Evolutionary conservation across 2,113 vertebrate species (phyloP), one percentile per base, ranked within the genome.

Genomic region (Hypomesus transpacificus): DNA sequence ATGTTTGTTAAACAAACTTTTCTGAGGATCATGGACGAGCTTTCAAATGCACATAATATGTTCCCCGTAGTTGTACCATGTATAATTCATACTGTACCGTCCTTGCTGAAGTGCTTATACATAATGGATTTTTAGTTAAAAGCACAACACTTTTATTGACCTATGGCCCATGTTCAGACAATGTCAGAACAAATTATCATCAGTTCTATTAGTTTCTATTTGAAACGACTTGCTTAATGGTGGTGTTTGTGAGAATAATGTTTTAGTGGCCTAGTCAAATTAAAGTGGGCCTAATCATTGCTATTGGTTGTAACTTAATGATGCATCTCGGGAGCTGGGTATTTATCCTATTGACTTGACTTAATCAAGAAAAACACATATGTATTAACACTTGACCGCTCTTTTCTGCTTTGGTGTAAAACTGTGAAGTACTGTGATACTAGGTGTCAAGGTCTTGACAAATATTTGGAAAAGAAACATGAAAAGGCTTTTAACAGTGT

Each of bases 401-500:
- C 53, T n/a, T 56, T 5, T 56, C 3, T 56, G 18, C 18, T 56
- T 16, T 56, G n/a, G 53, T 18, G 53, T 26, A 68, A 68, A 56
- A 4, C 13, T 31, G n/a, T 34, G n/a, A 17, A 24, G 16, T 69
- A 63, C 24, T 16, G 24, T 13, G 54, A 24, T 7, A 51, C 13
- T 26, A 54, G 51, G 58, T 51, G 58, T 16, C 20, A 63, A 16
- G 17, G 14, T 21, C 31, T 16, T 11, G 20, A 60, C 31, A 61
- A 18, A 24, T 18, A 20, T 16, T 8, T 63, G 8, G 18, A 16
- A n/a, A n/a, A 21, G 39, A 61, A 72, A 82, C 73, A 70, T 68
- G 70, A 73, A 73, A 82, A 76, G 13, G 69, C 80, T 78, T 53
- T 82, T 61, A 76, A 73, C 68, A 53, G 46, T 63, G 75, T 66